Evolutionary conservation across 2,797 vertebrate species (phyloP).

Genomic region (Ctenochaetus hawaiiensis): DNA sequence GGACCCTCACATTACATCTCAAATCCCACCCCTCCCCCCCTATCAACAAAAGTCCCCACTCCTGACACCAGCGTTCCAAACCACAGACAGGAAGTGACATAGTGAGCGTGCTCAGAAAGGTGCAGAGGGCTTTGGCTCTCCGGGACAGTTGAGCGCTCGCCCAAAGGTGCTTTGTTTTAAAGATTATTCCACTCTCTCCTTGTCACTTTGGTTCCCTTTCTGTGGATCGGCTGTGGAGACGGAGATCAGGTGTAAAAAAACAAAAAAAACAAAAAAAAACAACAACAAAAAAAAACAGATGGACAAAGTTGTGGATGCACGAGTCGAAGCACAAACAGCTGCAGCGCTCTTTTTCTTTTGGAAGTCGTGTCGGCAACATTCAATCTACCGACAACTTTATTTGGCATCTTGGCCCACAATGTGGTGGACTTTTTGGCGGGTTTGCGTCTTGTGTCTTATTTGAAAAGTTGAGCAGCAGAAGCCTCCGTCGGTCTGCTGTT

Average conservation of each 20-base stretch:
- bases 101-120: slow-evolving; percentile 77
- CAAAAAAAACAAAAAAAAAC: too few relatives aligned
- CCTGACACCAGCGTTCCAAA: slow-evolving; percentile 42
- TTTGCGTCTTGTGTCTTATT: slow-evolving; percentile 51
- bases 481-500: slow-evolving; percentile 50
- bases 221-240: slow-evolving; percentile 39
- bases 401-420: slow-evolving; percentile 49
- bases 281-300: not conserved
- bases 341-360: slow-evolving; percentile 41
- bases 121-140: slow-evolving; percentile 72
- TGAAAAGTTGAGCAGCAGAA: slow-evolving; percentile 46
- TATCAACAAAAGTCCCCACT: slow-evolving; percentile 30
- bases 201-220: slow-evolving; percentile 39
- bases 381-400: slow-evolving; percentile 58
- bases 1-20: slow-evolving; percentile 52
- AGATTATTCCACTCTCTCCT: slow-evolving; percentile 45
- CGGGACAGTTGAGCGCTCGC: slow-evolving; percentile 51
- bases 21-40: not conserved
- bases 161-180: slow-evolving; percentile 80
- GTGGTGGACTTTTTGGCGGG: slow-evolving; percentile 33
- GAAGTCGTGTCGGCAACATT: slow-evolving; percentile 42
- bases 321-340: slow-evolving; percentile 7
- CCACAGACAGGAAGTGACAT: slow-evolving; percentile 68
- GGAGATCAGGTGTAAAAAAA: slow-evolving; percentile 7
- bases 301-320: slow-evolving; percentile 43